Evolutionary conservation across 2,888 invertebrate genomes (phyloP).

Genomic region (Pollenia amentaria): DNA sequence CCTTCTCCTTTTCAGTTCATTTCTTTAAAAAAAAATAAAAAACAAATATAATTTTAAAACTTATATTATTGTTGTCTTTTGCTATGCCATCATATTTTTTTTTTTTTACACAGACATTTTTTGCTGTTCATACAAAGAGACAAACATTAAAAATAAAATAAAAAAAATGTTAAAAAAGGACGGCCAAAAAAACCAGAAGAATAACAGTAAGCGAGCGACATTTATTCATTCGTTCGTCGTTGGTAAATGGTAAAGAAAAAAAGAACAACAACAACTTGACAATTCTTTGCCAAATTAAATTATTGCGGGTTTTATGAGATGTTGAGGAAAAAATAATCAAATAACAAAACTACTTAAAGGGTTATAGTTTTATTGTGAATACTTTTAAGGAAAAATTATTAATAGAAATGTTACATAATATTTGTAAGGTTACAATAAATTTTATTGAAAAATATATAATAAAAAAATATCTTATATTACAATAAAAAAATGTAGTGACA

Average conservation of each 20-base stretch:
- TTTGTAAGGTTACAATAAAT: background rate
- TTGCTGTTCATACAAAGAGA: slow-evolving; percentile 51
- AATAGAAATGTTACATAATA: too few species aligned
- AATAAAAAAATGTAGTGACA: too few species aligned
- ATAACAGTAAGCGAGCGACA: slow-evolving; percentile 59
- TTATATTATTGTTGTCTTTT: slow-evolving; percentile 54
- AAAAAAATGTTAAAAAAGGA: slow-evolving; percentile 52
- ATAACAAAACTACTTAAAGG: slow-evolving; percentile 62
- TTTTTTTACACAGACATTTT: slow-evolving; percentile 57
- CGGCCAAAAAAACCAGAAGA: slow-evolving; percentile 28
- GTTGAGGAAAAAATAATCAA: slow-evolving; percentile 64
- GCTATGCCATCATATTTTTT: slow-evolving; percentile 67
- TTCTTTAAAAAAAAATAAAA: slow-evolving; percentile 28
- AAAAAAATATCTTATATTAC: too few species aligned
- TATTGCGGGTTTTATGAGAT: slow-evolving; percentile 72
- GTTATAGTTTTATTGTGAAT: slow-evolving; percentile 47
- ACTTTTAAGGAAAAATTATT: background rate
- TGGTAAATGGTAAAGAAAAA: slow-evolving; percentile 36
- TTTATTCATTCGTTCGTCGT: slow-evolving; percentile 56
- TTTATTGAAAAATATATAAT: background rate
- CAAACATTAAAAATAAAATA: slow-evolving; percentile 58
- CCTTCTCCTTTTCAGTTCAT: slow-evolving; percentile 33
- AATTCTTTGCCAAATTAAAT: slow-evolving; percentile 74
- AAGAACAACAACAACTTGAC: slow-evolving; percentile 53
- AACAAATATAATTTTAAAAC: background rate